Evolutionary conservation across 2,888 invertebrate genomes (phyloP), one percentile per base, ranked within the genome.

Genomic region (Atethmia centrago): DNA sequence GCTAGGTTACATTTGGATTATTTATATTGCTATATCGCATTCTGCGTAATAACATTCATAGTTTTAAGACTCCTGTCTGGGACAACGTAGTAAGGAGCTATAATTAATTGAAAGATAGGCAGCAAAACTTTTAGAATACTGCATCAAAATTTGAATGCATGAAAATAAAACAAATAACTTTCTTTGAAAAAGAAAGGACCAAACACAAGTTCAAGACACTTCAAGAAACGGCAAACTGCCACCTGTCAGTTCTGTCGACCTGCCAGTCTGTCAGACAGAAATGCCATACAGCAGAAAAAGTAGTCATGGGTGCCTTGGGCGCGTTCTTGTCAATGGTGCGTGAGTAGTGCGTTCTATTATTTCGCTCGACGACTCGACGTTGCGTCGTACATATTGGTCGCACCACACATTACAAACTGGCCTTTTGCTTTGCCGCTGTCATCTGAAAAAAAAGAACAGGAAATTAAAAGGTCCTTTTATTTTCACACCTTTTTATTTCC

Each of bases 31-130:
- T 55, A 2, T 45, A 71, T 28, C 14, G 51, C 58, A 71, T 59
- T 79, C 45, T 79, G 28, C 21, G n/a, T 72, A 79, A 79, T 49
- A 71, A 59, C 25, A 31, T 19, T 40, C 28, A n/a, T 36, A 49
- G 53, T 28, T 14, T 45, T 16, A 19, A 19, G 36, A 36, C 9
- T 49, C 40, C 2, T 28, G 45, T 28, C 28, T 45, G 67, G 21
- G 25, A 12, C 25, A 49, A 56, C 31, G 10, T 42, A 42, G 3
- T 19, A 5, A 1, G n/a, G 14, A 45, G 14, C 2, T 45, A 1
- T 45, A 55, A 25, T 51, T 49, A 14, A 53, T n/a, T 3, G 25
- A 25, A 72, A 53, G n/a, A 25, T 7, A 19, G 0, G n/a, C 21
- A 45, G 14, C 16, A 36, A 36, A 16, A 21, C 9, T 71, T 21